phyloP scores from a whole-genome alignment of 1,140 invertebrate species.

The Cyrtorhinus lividipennis region DNA sequence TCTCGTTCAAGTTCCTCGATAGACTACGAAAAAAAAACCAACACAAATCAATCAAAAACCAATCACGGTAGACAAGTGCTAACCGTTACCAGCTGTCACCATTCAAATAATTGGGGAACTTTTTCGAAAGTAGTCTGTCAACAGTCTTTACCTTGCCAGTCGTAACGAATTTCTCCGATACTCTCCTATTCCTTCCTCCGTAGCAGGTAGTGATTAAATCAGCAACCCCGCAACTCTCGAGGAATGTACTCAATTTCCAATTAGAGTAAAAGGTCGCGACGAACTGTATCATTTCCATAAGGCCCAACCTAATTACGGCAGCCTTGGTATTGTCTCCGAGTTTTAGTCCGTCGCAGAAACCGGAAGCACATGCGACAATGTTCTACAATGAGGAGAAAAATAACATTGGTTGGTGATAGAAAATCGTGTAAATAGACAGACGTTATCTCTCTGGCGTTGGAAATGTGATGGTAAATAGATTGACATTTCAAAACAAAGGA shows the following conservation, averaged over 20 bases:
- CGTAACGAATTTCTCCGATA: constrained; percentile 89
- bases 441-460: no score
- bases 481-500: no score
- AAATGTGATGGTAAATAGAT: no score
- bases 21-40: constrained; percentile 34
- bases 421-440: background rate
- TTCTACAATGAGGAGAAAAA: constrained; percentile 49
- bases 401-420: background rate
- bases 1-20: constrained; percentile 85
- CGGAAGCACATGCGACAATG: constrained; percentile 95
- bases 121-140: no score
- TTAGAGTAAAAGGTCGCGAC: constrained; percentile 78
- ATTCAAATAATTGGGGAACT: no score
- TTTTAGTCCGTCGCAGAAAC: constrained; percentile 88
- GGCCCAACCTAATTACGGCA: constrained; percentile 88
- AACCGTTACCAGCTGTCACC: no score
- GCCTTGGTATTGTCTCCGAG: constrained; percentile 98
- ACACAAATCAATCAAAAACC: background rate
- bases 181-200: constrained; percentile 85
- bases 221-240: constrained; percentile 97
- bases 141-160: constrained; percentile 70
- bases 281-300: constrained; percentile 97
- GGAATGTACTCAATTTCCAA: constrained; percentile 80
- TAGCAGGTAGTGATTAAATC: constrained; percentile 99
- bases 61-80: no score